Percentiles rank a stretch among this genome's conserved stretches.
Conservation (phyloP, 2,797 vertebrate species). For the Rallus crepitans region DNA sequence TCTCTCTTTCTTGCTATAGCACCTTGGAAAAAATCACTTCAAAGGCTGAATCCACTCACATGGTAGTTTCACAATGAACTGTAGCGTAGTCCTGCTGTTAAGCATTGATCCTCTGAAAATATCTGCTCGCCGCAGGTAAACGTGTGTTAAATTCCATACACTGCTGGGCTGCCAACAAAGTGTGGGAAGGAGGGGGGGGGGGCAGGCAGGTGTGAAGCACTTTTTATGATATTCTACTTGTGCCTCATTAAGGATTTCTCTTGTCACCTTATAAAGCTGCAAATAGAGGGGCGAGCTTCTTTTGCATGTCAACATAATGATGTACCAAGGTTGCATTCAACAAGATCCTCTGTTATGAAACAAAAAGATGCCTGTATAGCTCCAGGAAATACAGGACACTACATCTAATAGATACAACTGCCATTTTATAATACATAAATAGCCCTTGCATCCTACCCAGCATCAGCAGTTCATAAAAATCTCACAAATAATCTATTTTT, state of each 20-base stretch:
- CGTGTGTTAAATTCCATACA: background rate
- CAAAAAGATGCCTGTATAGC: background rate
- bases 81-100: background rate
- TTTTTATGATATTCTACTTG: background rate
- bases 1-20: background rate
- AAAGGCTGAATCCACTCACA: background rate
- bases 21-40: background rate
- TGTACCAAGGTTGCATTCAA: background rate
- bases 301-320: background rate
- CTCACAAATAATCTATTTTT: background rate
- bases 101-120: slow-evolving; percentile 17
- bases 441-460: background rate
- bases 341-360: background rate
- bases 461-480: background rate
- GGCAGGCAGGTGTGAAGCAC: background rate
- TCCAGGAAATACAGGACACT: background rate
- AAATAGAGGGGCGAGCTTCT: background rate
- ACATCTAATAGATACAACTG: background rate
- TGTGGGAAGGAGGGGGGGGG: background rate
- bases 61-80: background rate
- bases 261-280: slow-evolving; percentile 42
- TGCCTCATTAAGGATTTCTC: slow-evolving; percentile 36
- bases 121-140: slow-evolving; percentile 5
- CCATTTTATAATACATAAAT: background rate
- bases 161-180: slow-evolving; percentile 23